Conservation (phyloP, 2,888 invertebrate species). For the Limnephilus marmoratus region DNA sequence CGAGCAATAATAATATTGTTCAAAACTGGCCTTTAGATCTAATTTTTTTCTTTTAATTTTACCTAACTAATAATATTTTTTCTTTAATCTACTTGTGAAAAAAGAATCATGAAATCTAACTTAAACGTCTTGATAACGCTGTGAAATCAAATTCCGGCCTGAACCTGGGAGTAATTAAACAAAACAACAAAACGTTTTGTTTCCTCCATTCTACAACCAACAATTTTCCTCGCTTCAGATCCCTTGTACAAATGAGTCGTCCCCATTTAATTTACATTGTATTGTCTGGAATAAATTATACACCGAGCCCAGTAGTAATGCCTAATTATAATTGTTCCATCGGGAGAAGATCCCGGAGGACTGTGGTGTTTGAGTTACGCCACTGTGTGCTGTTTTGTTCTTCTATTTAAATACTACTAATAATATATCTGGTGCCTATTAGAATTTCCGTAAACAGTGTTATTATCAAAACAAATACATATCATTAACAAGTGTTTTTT, state of each 20-base stretch:
- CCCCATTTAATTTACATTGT: neutral
- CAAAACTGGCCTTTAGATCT: too few relatives aligned
- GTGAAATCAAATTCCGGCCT: neutral
- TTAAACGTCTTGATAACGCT: neutral
- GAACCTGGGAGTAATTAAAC: neutral
- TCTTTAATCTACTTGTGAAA: neutral
- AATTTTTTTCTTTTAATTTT: too few relatives aligned
- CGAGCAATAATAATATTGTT: too few relatives aligned
- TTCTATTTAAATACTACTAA: neutral
- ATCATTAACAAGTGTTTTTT: neutral
- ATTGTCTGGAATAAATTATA: neutral
- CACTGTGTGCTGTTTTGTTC: neutral
- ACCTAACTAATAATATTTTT: too few relatives aligned
- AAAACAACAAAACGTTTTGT: neutral
- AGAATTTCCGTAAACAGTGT: neutral
- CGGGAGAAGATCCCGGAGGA: neutral
- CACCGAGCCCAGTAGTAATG: neutral
- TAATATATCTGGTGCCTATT: neutral
- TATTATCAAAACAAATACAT: neutral
- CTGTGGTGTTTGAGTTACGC: neutral
- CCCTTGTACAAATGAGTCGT: neutral
- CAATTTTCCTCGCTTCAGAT: neutral
- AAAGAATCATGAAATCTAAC: neutral
- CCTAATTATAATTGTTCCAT: neutral
- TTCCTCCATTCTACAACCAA: neutral